Base-by-base conservation (phyloP, 1,140 invertebrate species). In the Linepithema humile region DNA sequence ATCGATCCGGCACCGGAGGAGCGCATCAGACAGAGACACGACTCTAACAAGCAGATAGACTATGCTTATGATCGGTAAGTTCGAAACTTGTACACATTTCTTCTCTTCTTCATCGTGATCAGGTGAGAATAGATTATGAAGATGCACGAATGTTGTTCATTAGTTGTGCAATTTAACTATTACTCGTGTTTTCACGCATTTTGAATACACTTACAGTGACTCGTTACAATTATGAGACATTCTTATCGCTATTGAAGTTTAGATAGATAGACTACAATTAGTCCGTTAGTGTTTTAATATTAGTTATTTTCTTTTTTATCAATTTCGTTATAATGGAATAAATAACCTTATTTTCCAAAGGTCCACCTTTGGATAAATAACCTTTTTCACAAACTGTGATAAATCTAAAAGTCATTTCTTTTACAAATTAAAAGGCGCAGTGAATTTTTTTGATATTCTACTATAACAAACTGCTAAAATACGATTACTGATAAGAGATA, bases 1-100 rank as follows among this genome's bases (percentile, higher is more conserved):
- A 95, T 98, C 85, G 98, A 99, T 95, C 98, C 98, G 5, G 96
- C 96, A 64, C 97, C 97, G 83, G 98, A 98, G 92, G 97, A 97
- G 90, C 96, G 98, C 85, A 96, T 96, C 70, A 94, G 95, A 55
- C 96, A 96, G 83, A 94, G 97, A 89, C 96, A 97, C 88, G 97
- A 97, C 90, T 97, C 96, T 59, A 95, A 95, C 23, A 92, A 94
- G 78, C 94, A 95, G 85, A 92, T 93, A 84, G 95, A 95, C 84
- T 97, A 97, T 88, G 95, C 97, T 67, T 97, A 97, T 92, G 97
- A 97, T 93, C 97, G 97, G 97, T 97, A 93, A 94, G 82, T 67
- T 43, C 17, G 5, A 38, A 43, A 26, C 15, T 43, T 29, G 0
- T 45, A 23, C 20, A 43, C 7, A 10, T 80, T 17, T 20, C 7